These are phyloP conservation scores for Pinctada fucata DNA, from an alignment of 2,888 invertebrate genomes.

Conservation along the genomic window DNA sequence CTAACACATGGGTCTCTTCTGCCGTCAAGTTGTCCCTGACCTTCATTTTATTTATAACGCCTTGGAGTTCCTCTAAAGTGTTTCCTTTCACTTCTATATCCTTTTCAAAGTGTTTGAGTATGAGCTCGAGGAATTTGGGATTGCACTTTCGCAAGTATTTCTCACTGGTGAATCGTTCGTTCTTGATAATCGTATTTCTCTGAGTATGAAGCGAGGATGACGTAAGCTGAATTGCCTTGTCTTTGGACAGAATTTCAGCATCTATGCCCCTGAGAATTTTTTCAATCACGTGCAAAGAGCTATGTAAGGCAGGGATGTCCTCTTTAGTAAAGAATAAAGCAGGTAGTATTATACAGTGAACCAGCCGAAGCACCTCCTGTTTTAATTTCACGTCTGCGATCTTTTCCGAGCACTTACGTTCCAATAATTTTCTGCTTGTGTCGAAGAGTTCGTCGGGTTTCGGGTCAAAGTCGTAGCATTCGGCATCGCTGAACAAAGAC, in stretches of 20 bases:
- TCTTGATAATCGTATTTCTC: constrained; percentile 51
- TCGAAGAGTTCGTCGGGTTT: constrained; percentile 67
- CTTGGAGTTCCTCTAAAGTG: constrained; percentile 52
- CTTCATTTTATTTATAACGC: constrained; percentile 55
- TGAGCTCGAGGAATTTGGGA: constrained; percentile 51
- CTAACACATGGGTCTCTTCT: constrained; percentile 39
- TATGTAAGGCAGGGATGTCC: constrained; percentile 52
- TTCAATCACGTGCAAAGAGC: constrained; percentile 46
- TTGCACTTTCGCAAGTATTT: constrained; percentile 51
- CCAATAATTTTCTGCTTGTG: constrained; percentile 45
- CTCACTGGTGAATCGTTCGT: constrained; percentile 54
- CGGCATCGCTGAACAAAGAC: constrained; percentile 51
- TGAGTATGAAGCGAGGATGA: constrained; percentile 55
- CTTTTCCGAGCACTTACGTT: constrained; percentile 18
- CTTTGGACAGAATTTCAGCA: constrained; percentile 54
- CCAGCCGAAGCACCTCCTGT: constrained; percentile 51
- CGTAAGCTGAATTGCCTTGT: constrained; percentile 51
- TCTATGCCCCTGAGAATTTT: constrained; percentile 47
- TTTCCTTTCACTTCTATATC: constrained; percentile 56
- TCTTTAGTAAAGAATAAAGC: constrained; percentile 55
- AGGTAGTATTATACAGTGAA: constrained; percentile 70
- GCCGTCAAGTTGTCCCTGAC: constrained; percentile 27
- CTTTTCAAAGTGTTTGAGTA: constrained; percentile 58
- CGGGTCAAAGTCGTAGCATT: constrained; percentile 64
- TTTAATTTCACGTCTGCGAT: constrained; percentile 17